These are phyloP conservation scores for Callorhinus ursinus DNA, from an alignment of 2,113 vertebrate genomes.

Conservation along the genomic window DNA sequence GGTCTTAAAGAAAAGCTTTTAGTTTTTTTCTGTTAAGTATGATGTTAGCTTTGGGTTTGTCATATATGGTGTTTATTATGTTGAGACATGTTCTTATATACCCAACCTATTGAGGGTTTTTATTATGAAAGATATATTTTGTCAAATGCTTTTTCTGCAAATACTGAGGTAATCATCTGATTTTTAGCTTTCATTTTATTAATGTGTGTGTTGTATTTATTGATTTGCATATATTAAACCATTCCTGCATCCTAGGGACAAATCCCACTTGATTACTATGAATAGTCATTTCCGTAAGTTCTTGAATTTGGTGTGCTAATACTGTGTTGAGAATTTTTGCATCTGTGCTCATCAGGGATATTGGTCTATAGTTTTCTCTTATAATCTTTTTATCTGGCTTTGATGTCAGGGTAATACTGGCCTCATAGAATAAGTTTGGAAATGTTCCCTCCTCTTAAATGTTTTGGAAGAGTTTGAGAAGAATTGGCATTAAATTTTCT, in stretches of 20 bases:
- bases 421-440: background rate
- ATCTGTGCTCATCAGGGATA: background rate
- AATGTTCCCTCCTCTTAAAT: background rate
- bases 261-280: background rate
- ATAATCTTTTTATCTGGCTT: background rate
- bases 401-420: background rate
- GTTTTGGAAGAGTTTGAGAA: background rate
- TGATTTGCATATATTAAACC: background rate
- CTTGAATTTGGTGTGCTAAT: background rate
- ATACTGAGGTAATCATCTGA: background rate
- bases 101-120: background rate
- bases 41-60: background rate
- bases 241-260: background rate
- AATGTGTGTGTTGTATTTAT: background rate
- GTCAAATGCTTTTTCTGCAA: background rate
- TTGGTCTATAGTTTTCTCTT: background rate
- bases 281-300: background rate
- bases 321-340: background rate
- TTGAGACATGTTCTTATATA: background rate
- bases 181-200: background rate
- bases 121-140: background rate
- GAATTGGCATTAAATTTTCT: background rate
- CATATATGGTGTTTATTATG: background rate
- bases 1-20: background rate
- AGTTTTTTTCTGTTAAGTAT: background rate